phyloP scores from a whole-genome alignment of 2,888 invertebrate genomes.

The Aplocera efformata region DNA sequence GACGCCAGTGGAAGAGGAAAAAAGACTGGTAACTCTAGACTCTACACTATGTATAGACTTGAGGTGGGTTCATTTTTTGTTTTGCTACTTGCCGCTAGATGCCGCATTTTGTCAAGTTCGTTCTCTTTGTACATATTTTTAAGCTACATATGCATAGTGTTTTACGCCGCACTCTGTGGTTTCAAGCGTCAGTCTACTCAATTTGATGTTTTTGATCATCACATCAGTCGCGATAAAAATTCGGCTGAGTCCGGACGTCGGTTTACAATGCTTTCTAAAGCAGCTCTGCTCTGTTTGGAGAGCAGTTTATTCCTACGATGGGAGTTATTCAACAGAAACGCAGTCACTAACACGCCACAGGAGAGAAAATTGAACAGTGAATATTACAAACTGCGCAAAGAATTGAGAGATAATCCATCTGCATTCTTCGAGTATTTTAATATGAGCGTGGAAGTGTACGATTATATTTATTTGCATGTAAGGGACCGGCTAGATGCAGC shows the following conservation, averaged over 20 bases:
- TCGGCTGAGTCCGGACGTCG: background rate
- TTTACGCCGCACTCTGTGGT: too few species aligned
- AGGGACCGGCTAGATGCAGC: constrained; percentile 7
- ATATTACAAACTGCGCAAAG: constrained; percentile 8
- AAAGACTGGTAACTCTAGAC: too few species aligned
- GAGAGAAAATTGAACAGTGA: constrained; percentile 9
- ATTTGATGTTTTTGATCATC: too few species aligned
- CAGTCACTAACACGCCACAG: constrained; percentile 7
- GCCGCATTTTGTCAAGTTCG: too few species aligned
- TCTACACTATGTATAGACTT: too few species aligned
- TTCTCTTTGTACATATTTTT: too few species aligned
- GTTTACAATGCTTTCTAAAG: constrained; percentile 21
- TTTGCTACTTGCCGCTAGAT: too few species aligned
- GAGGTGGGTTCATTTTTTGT: too few species aligned
- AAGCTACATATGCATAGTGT: too few species aligned
- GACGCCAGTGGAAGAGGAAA: too few species aligned
- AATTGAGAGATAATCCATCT: constrained; percentile 8
- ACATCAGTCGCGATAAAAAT: too few species aligned
- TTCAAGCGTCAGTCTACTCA: too few species aligned
- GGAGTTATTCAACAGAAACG: constrained; percentile 14
- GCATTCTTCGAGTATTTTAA: constrained; percentile 17
- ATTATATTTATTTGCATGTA: constrained; percentile 24
- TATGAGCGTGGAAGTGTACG: constrained; percentile 18
- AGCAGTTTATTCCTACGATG: constrained; percentile 14
- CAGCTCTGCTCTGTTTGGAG: constrained; percentile 21